Evolutionary conservation across 2,888 invertebrate species (phyloP).

Genomic region (Siphlonurus alternatus): DNA sequence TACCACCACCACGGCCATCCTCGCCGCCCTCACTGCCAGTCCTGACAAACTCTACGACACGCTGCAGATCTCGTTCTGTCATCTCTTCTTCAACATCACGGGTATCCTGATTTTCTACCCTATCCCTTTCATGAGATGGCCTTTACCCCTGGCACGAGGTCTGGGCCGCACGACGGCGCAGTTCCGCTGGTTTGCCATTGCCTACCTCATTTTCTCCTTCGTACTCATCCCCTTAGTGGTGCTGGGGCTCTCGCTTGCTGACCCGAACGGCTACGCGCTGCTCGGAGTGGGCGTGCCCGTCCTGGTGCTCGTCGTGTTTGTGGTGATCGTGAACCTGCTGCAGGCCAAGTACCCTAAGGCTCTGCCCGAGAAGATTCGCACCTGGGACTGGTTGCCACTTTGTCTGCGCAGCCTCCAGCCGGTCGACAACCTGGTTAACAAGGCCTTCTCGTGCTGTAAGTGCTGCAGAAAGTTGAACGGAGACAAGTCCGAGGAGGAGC

Average conservation of each 20-base stretch:
- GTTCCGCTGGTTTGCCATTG: slow-evolving; percentile 37
- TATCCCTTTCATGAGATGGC: slow-evolving; percentile 31
- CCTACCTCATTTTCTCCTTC: slow-evolving; percentile 28
- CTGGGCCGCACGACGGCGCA: slow-evolving; percentile 34
- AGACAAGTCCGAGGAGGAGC: background rate
- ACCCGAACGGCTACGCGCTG: slow-evolving; percentile 16
- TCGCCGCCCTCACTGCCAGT: slow-evolving; percentile 14
- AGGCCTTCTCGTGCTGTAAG: background rate
- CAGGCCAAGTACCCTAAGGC: slow-evolving; percentile 21
- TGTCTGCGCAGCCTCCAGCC: slow-evolving; percentile 27
- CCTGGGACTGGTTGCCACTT: slow-evolving; percentile 26
- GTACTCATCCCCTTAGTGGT: slow-evolving; percentile 21
- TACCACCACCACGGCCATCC: slow-evolving; percentile 32
- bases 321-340: slow-evolving; percentile 22
- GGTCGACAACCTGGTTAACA: slow-evolving; percentile 18
- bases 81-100: slow-evolving; percentile 35
- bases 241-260: slow-evolving; percentile 23
- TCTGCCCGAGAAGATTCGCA: slow-evolving; percentile 21
- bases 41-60: slow-evolving; percentile 2
- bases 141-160: slow-evolving; percentile 29
- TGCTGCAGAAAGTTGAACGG: background rate
- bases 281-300: slow-evolving; percentile 22
- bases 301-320: slow-evolving; percentile 19
- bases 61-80: slow-evolving; percentile 32
- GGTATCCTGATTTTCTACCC: slow-evolving; percentile 36